Conservation (phyloP, 1,140 invertebrate species). For the Megalonaias nervosa region DNA sequence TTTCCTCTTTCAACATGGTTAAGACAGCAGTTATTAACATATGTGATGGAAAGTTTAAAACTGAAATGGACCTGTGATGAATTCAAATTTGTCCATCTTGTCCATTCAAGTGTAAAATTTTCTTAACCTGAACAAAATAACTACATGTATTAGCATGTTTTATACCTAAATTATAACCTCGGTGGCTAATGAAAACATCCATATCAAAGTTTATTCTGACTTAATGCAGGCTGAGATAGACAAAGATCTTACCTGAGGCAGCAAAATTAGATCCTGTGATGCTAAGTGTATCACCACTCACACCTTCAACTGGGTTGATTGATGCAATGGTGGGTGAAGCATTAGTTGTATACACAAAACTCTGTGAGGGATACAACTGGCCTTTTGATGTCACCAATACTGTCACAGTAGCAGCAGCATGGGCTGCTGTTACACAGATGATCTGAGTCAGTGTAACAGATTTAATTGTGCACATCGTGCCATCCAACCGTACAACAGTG, state of each 20-base stretch:
- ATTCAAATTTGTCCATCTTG: too few relatives aligned
- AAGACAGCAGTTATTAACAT: too few relatives aligned
- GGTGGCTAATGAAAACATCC: too few relatives aligned
- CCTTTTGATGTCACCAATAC: constrained; percentile 44
- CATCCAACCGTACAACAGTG: constrained; percentile 26
- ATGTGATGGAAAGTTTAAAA: too few relatives aligned
- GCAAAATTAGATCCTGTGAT: constrained; percentile 42
- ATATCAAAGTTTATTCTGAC: too few relatives aligned
- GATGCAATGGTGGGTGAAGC: constrained; percentile 46
- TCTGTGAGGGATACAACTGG: constrained; percentile 18
- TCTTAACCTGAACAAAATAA: too few relatives aligned
- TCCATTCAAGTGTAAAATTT: too few relatives aligned
- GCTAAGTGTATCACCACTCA: constrained; percentile 32
- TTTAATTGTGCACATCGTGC: constrained; percentile 1
- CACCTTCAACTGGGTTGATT: constrained; percentile 35
- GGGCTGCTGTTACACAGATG: constrained; percentile 39
- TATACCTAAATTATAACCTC: too few relatives aligned
- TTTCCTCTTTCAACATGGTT: too few relatives aligned
- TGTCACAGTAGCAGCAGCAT: constrained; percentile 22
- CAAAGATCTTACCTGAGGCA: not conserved
- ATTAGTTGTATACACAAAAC: constrained; percentile 13
- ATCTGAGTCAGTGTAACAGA: constrained; percentile 25
- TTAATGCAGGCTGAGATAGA: too few relatives aligned
- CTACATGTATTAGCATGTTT: too few relatives aligned
- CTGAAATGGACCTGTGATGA: too few relatives aligned